Conservation (phyloP, 2,888 invertebrate species). For the Cheilosia soror region DNA sequence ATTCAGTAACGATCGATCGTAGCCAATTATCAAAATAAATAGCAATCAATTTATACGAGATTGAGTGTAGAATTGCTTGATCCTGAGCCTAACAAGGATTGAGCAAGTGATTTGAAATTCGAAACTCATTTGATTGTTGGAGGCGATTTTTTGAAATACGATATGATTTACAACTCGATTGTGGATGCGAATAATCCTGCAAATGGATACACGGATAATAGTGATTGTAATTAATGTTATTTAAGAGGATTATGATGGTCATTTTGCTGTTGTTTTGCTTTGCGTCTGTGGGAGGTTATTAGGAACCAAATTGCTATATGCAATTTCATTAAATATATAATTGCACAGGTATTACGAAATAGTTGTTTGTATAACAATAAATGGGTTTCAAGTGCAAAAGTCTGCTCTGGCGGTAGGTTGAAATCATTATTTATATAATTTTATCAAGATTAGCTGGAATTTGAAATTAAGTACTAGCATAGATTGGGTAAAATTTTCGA, state of each 20-base stretch:
- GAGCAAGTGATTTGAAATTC: slow-evolving; percentile 75
- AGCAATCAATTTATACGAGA: slow-evolving; percentile 79
- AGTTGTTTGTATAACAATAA: no score
- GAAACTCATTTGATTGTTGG: slow-evolving; percentile 77
- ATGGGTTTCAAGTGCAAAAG: no score
- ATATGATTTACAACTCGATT: slow-evolving; percentile 70
- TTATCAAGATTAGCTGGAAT: not conserved
- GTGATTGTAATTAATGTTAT: slow-evolving; percentile 70
- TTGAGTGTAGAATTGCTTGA: slow-evolving; percentile 65
- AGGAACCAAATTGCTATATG: slow-evolving; percentile 25
- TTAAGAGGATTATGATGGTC: slow-evolving; percentile 61
- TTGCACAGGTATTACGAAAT: no score
- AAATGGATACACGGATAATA: slow-evolving; percentile 48
- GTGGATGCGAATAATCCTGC: slow-evolving; percentile 35
- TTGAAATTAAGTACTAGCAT: no score
- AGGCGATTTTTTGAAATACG: slow-evolving; percentile 70
- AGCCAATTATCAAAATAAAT: slow-evolving; percentile 80
- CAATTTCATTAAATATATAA: slow-evolving; percentile 13
- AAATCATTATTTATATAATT: not conserved
- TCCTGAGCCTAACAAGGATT: slow-evolving; percentile 53
- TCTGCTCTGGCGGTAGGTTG: not conserved
- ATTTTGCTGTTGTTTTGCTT: slow-evolving; percentile 20
- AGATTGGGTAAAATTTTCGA: no score
- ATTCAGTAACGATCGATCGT: slow-evolving; percentile 75
- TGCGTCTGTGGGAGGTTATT: slow-evolving; percentile 50